These are phyloP conservation scores for Epinotia bilunana DNA, from an alignment of 2,888 invertebrate genomes.

Conservation along the genomic window DNA sequence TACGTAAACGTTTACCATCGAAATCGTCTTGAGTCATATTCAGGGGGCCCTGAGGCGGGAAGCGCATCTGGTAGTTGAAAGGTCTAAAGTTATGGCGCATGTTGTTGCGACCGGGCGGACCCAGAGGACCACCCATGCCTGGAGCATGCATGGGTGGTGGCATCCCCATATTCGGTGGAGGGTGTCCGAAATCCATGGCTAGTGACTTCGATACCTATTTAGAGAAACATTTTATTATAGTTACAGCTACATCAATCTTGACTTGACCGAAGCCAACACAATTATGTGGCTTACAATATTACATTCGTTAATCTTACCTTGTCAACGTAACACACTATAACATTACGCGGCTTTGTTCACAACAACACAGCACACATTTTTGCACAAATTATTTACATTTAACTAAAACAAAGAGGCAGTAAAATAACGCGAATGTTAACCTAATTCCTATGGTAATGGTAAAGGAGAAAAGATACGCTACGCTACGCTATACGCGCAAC, in stretches of 20 bases:
- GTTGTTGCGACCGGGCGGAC: slow-evolving; percentile 74
- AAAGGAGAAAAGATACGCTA: slow-evolving; percentile 58
- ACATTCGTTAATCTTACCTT: slow-evolving; percentile 67
- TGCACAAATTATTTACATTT: slow-evolving; percentile 58
- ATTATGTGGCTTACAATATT: slow-evolving; percentile 39
- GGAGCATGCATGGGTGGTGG: slow-evolving; percentile 65
- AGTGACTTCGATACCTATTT: slow-evolving; percentile 78
- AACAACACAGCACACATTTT: slow-evolving; percentile 60
- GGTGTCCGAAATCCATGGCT: slow-evolving; percentile 80
- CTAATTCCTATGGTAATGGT: slow-evolving; percentile 64
- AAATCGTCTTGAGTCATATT: slow-evolving; percentile 94
- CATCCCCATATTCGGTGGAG: slow-evolving; percentile 77
- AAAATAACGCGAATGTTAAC: slow-evolving; percentile 65
- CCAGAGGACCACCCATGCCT: slow-evolving; percentile 66
- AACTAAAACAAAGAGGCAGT: slow-evolving; percentile 57
- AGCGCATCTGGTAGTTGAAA: slow-evolving; percentile 81
- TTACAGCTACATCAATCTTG: slow-evolving; percentile 38
- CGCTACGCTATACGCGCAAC: slow-evolving; percentile 35
- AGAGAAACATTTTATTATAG: slow-evolving; percentile 72
- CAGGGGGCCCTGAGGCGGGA: slow-evolving; percentile 83
- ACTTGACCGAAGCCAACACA: slow-evolving; percentile 27
- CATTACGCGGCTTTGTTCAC: slow-evolving; percentile 67
- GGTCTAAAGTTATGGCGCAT: slow-evolving; percentile 81
- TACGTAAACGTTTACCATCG: slow-evolving; percentile 97
- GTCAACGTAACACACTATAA: slow-evolving; percentile 65